These are phyloP conservation scores for Gastracanthus pulcherrimus DNA, from an alignment of 2,888 invertebrate genomes.

Conservation along the genomic window DNA sequence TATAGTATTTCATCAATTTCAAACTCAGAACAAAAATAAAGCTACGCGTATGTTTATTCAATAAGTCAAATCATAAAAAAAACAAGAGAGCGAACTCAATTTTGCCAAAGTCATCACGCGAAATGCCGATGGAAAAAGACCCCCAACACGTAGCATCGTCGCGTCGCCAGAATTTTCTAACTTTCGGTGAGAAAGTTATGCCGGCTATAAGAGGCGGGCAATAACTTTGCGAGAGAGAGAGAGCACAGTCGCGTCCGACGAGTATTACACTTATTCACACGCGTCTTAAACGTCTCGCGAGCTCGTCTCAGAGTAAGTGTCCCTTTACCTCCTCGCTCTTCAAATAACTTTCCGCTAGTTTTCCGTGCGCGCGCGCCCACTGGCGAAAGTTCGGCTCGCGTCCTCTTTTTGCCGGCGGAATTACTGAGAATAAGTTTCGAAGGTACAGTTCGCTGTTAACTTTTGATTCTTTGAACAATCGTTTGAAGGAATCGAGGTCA, in stretches of 20 bases:
- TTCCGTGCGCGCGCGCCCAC: too few species aligned
- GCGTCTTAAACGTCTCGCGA: neutral
- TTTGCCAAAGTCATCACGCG: neutral
- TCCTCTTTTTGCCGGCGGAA: neutral
- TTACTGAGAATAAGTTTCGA: neutral
- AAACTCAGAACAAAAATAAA: neutral
- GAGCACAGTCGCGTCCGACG: neutral
- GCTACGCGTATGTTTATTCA: too few species aligned
- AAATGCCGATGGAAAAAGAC: too few species aligned
- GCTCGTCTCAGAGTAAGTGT: constrained; percentile 5
- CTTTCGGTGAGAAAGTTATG: constrained; percentile 5
- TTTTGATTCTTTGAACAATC: neutral
- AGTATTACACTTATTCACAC: constrained; percentile 31
- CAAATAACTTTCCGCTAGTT: constrained; percentile 17
- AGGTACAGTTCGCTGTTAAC: neutral
- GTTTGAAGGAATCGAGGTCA: neutral
- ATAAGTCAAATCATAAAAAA: neutral
- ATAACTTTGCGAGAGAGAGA: neutral
- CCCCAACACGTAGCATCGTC: too few species aligned
- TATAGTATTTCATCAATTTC: too few species aligned
- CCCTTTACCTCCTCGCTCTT: neutral
- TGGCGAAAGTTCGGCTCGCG: neutral
- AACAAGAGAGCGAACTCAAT: neutral
- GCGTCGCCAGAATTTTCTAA: constrained; percentile 3
- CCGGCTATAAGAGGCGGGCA: neutral